Evolutionary conservation across 2,113 vertebrate species (phyloP).

Genomic region (Pelobates fuscus): DNA sequence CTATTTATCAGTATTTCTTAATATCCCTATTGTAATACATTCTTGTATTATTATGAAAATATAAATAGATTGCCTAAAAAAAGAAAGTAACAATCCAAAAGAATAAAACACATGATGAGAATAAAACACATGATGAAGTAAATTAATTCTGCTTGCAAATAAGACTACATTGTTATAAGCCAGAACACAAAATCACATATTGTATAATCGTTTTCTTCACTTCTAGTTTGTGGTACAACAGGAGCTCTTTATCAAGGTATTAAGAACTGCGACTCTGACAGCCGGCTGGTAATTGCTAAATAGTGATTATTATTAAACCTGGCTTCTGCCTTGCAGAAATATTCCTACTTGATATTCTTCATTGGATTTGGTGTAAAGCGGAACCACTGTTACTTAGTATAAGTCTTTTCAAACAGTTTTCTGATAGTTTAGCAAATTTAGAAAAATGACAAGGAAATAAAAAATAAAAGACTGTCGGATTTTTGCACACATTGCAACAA

Average conservation of each 20-base stretch:
- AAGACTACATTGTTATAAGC: neutral
- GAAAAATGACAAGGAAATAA: neutral
- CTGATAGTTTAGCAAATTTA: neutral
- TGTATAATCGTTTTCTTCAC: neutral
- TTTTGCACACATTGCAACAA: neutral
- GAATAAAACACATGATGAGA: too few relatives aligned
- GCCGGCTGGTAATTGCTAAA: neutral
- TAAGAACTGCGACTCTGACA: neutral
- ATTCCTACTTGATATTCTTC: neutral
- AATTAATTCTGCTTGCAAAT: too few relatives aligned
- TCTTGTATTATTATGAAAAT: too few relatives aligned
- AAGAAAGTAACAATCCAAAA: too few relatives aligned
- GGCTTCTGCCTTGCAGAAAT: neutral
- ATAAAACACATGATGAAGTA: too few relatives aligned
- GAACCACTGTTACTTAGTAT: neutral
- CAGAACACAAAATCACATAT: neutral
- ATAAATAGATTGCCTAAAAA: too few relatives aligned
- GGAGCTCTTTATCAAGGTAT: neutral
- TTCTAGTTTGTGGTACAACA: neutral
- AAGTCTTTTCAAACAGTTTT: neutral
- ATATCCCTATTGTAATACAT: too few relatives aligned
- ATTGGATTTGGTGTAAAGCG: neutral
- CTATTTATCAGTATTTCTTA: too few relatives aligned
- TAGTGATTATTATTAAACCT: neutral
- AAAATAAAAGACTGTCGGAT: neutral